phyloP scores from a whole-genome alignment of 1,140 invertebrate species.

The Luehdorfia chinensis region DNA sequence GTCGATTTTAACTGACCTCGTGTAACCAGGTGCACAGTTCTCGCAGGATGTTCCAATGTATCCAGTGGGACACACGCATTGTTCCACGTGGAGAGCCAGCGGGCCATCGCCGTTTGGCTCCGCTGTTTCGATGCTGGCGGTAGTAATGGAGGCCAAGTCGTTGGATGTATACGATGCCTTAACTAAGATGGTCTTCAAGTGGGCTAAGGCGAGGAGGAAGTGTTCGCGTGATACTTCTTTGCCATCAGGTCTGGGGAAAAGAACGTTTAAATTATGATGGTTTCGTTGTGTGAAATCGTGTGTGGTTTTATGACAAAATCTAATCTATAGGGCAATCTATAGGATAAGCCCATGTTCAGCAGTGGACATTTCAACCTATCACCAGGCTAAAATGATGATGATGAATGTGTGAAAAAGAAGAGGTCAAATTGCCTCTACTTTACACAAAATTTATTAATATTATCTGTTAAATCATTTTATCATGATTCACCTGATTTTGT shows the following conservation, averaged over 20 bases:
- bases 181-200: conserved; percentile 91
- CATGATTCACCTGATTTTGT: too few relatives aligned
- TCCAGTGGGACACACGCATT: conserved; percentile 88
- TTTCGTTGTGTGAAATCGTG: too few relatives aligned
- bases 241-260: conserved; percentile 83
- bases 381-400: too few relatives aligned
- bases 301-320: too few relatives aligned
- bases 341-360: too few relatives aligned
- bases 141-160: conserved; percentile 84
- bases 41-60: conserved; percentile 93
- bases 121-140: conserved; percentile 88
- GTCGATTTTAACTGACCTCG: conserved; percentile 74
- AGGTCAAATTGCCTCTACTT: too few relatives aligned
- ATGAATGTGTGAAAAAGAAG: too few relatives aligned
- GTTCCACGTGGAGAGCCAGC: conserved; percentile 89
- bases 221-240: conserved; percentile 89
- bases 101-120: conserved; percentile 81
- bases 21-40: conserved; percentile 93
- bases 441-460: too few relatives aligned
- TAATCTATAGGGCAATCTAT: too few relatives aligned
- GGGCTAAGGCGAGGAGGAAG: conserved; percentile 94
- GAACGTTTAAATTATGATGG: background rate
- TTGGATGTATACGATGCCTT: conserved; percentile 94
- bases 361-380: too few relatives aligned
- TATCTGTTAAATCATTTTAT: too few relatives aligned